These are phyloP conservation scores for Prostheceraeus crozeri DNA, from an alignment of 2,888 invertebrate species.

Conservation along the genomic window DNA sequence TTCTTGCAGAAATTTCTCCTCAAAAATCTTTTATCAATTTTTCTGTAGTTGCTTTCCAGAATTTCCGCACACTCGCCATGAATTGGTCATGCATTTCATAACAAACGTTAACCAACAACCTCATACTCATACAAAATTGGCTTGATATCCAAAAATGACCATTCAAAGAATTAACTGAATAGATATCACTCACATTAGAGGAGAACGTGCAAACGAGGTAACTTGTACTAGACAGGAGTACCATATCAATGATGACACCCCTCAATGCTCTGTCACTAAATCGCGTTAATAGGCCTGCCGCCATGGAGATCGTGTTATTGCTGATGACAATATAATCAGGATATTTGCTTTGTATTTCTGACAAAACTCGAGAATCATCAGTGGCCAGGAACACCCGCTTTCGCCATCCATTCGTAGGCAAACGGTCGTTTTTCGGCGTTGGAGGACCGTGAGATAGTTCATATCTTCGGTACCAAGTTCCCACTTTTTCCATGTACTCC, in stretches of 20 bases:
- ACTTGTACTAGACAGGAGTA: slow-evolving; percentile 78
- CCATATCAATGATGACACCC: slow-evolving; percentile 85
- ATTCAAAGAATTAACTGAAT: too few species aligned
- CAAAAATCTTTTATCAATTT: too few species aligned
- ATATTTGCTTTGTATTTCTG: slow-evolving; percentile 65
- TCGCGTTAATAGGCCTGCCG: slow-evolving; percentile 78
- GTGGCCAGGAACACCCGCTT: slow-evolving; percentile 82
- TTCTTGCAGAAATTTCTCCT: too few species aligned
- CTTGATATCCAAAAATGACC: too few species aligned
- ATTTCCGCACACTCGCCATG: too few species aligned
- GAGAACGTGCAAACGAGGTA: slow-evolving; percentile 97
- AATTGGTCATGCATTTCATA: too few species aligned
- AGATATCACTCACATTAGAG: slow-evolving; percentile 72
- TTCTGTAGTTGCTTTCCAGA: too few species aligned
- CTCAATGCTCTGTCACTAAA: slow-evolving; percentile 82
- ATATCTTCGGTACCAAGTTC: slow-evolving; percentile 73
- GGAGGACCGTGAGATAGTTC: too few species aligned
- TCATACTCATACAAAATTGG: too few species aligned
- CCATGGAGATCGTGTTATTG: slow-evolving; percentile 76
- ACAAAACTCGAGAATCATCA: slow-evolving; percentile 77
- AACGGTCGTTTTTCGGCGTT: too few species aligned
- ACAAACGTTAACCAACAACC: too few species aligned
- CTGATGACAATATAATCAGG: slow-evolving; percentile 78
- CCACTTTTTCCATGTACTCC: slow-evolving; percentile 88
- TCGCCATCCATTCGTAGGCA: too few species aligned